Conservation (phyloP, 2,888 invertebrate genomes). For the Polyploca ridens region DNA sequence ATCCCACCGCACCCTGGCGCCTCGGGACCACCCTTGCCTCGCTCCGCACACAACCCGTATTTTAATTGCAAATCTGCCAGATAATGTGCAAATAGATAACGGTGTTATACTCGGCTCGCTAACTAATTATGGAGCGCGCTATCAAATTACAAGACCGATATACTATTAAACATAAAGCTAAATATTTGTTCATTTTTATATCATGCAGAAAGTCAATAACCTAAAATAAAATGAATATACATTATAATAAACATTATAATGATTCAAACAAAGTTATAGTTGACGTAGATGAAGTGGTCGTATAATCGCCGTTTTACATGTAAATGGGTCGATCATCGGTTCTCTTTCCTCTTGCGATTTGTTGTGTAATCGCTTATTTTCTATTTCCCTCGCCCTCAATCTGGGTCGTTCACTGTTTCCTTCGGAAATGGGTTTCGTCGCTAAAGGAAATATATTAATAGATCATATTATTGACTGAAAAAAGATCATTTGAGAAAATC, state of each 20-base stretch:
- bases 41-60: conserved; percentile 73
- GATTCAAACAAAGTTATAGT: background rate
- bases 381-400: conserved; percentile 56
- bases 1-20: conserved; percentile 41
- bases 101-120: conserved; percentile 78
- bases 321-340: conserved; percentile 55
- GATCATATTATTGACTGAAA: conserved; percentile 36
- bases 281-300: background rate
- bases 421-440: conserved; percentile 27
- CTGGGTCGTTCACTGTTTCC: conserved; percentile 48
- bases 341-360: conserved; percentile 54
- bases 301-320: conserved; percentile 47
- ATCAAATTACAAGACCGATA: conserved; percentile 59
- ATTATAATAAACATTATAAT: background rate
- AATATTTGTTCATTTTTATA: conserved; percentile 18
- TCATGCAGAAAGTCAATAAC: background rate
- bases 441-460: conserved; percentile 22
- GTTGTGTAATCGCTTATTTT: conserved; percentile 58
- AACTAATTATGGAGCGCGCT: conserved; percentile 76
- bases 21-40: conserved; percentile 50
- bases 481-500: conserved; percentile 11
- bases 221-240: background rate
- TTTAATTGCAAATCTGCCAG: conserved; percentile 85
- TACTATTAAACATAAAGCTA: conserved; percentile 36
- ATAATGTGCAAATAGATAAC: conserved; percentile 84